These are phyloP conservation scores for Darevskia mixta DNA, from an alignment of 2,797 vertebrate species.

Conservation along the genomic window DNA sequence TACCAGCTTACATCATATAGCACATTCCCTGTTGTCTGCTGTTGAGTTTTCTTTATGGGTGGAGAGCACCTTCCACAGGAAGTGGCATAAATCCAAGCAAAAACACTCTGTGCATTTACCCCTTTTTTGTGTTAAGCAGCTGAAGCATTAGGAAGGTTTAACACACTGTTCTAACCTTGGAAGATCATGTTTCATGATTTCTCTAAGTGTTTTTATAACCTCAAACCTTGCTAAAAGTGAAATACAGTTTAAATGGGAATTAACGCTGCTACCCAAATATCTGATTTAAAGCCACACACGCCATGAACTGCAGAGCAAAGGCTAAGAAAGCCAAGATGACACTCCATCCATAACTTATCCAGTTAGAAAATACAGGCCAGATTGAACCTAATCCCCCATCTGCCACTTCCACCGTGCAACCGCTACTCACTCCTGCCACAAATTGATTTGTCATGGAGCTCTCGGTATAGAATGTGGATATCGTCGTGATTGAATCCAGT, in stretches of 20 bases:
- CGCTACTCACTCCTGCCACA: constrained; percentile 31
- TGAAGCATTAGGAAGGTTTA: constrained; percentile 71
- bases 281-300: constrained; percentile 53
- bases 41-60: constrained; percentile 76
- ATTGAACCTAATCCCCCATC: constrained; percentile 2
- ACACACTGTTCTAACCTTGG: constrained; percentile 69
- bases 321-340: constrained; percentile 53
- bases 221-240: constrained; percentile 68
- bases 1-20: constrained; percentile 30
- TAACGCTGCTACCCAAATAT: constrained; percentile 42
- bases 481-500: constrained; percentile 63
- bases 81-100: constrained; percentile 73
- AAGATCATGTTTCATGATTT: constrained; percentile 75
- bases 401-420: constrained; percentile 46
- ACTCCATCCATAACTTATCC: constrained; percentile 51
- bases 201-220: constrained; percentile 74
- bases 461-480: constrained; percentile 51
- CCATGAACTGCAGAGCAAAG: constrained; percentile 52
- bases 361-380: constrained; percentile 55
- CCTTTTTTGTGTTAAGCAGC: constrained; percentile 70
- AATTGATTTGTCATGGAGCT: constrained; percentile 66
- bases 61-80: constrained; percentile 77
- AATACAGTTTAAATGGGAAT: constrained; percentile 60
- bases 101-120: constrained; percentile 61
- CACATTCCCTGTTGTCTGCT: constrained; percentile 51